Evolutionary conservation across 2,888 invertebrate genomes (phyloP).

Genomic region (Eledone cirrhosa): DNA sequence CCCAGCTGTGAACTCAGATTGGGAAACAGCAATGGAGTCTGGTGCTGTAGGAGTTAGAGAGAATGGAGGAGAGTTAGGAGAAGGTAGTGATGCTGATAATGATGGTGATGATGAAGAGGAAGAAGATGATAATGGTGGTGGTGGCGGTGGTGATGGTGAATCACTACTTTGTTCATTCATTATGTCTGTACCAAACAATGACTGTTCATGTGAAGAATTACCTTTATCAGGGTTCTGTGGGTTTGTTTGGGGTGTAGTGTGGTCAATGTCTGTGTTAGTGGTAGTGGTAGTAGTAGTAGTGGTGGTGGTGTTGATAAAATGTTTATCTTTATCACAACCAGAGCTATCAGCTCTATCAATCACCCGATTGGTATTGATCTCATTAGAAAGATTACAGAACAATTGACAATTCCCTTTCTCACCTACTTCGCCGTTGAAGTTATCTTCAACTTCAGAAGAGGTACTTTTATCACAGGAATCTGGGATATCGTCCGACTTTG

Average conservation of each 20-base stretch:
- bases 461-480: slow-evolving; percentile 37
- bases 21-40: not conserved
- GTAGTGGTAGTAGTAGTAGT: not conserved
- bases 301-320: not conserved
- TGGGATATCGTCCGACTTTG: slow-evolving; percentile 38
- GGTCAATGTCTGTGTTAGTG: slow-evolving; percentile 9
- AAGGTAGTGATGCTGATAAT: slow-evolving; percentile 10
- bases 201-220: too few relatives aligned
- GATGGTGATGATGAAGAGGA: not conserved
- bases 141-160: slow-evolving; percentile 6
- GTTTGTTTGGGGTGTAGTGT: not conserved
- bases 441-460: slow-evolving; percentile 37
- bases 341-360: slow-evolving; percentile 1
- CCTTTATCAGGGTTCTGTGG: too few relatives aligned
- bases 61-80: slow-evolving; percentile 21
- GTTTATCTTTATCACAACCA: slow-evolving; percentile 25
- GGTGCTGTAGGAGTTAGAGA: not conserved
- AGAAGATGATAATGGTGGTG: not conserved
- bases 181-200: too few relatives aligned
- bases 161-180: too few relatives aligned
- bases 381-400: not conserved
- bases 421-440: slow-evolving; percentile 29
- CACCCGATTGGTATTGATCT: not conserved
- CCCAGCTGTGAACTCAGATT: not conserved
- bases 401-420: slow-evolving; percentile 15